These are phyloP conservation scores for Machimus rusticus DNA, from an alignment of 2,888 invertebrate species.

Conservation along the genomic window DNA sequence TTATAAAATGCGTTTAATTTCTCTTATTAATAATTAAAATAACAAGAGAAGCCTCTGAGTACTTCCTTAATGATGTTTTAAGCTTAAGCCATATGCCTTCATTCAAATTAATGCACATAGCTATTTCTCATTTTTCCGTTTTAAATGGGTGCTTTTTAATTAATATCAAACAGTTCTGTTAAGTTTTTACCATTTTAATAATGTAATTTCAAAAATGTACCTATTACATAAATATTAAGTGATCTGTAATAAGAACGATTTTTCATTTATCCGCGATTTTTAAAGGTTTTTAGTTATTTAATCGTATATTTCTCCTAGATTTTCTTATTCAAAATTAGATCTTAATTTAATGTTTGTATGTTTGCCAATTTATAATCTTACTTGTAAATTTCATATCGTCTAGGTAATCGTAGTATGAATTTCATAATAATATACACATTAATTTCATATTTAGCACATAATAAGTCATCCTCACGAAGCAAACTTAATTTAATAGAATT, in stretches of 20 bases:
- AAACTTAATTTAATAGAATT: background rate
- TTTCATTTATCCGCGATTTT: background rate
- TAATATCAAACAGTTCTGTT: background rate
- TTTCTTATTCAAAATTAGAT: background rate
- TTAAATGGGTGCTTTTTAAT: slow-evolving; percentile 1
- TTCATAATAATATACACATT: slow-evolving; percentile 1
- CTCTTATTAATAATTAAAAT: background rate
- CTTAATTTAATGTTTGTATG: background rate
- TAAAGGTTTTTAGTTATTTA: background rate
- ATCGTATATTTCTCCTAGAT: background rate
- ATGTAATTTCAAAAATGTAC: background rate
- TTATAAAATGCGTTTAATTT: background rate
- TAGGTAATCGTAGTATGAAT: background rate
- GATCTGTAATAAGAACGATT: background rate
- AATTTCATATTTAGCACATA: background rate
- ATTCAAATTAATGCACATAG: background rate
- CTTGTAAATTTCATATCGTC: background rate
- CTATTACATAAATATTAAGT: background rate
- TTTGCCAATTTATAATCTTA: background rate
- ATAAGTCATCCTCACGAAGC: background rate
- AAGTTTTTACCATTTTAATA: background rate
- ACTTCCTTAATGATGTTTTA: background rate
- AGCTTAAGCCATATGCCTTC: background rate
- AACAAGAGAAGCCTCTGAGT: background rate
- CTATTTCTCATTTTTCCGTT: background rate